Evolutionary conservation across 2,113 vertebrate species (phyloP).

Genomic region (Crotalus helleri): DNA sequence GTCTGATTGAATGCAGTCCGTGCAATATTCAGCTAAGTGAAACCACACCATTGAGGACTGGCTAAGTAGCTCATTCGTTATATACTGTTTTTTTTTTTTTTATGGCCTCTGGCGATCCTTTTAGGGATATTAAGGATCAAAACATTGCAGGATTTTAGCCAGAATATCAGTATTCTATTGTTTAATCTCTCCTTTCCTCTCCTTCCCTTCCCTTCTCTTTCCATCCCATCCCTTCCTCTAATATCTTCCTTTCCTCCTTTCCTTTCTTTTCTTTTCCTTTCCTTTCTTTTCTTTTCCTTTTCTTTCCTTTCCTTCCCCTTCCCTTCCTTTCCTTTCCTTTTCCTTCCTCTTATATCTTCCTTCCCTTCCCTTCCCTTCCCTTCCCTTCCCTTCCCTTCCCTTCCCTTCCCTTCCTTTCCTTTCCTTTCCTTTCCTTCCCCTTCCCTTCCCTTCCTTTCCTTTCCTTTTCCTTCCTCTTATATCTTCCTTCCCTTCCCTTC

Average conservation of each 20-base stretch:
- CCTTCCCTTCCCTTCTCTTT: neutral
- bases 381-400: no score
- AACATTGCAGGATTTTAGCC: neutral
- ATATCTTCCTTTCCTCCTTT: neutral
- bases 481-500: no score
- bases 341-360: no score
- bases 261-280: no score
- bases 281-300: no score
- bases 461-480: no score
- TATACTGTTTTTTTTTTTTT: neutral
- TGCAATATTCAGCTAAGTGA: neutral
- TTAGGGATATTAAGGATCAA: neutral
- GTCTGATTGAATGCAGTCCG: neutral
- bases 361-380: no score
- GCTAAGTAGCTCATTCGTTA: neutral
- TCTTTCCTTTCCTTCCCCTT: no score
- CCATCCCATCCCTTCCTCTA: neutral
- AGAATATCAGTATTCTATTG: neutral
- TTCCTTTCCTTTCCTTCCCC: no score
- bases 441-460: no score
- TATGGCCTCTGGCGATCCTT: neutral
- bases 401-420: no score
- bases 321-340: no score
- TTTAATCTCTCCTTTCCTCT: neutral
- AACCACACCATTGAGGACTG: neutral